Evolutionary conservation across 1,140 invertebrate genomes (phyloP).

Genomic region (Diorhabda sublineata): DNA sequence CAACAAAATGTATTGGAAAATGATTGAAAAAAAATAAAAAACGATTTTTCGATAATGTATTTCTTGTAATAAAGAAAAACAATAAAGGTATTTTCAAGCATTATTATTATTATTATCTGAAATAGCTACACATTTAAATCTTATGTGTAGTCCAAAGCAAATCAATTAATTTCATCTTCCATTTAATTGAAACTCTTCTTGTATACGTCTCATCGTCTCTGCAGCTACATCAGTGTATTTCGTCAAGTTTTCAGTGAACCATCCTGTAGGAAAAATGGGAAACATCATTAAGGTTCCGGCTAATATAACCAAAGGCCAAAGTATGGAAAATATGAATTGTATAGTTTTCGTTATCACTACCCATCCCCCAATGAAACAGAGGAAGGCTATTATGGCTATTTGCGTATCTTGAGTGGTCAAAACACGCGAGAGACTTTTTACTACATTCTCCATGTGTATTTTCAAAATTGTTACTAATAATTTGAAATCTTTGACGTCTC

Average conservation of each 20-base stretch:
- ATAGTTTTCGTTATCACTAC: conserved; percentile 11
- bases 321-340: conserved; percentile 14
- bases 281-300: conserved; percentile 7
- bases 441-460: conserved; percentile 1
- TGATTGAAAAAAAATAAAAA: too few species aligned
- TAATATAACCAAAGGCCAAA: conserved; percentile 13
- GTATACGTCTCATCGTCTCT: not conserved
- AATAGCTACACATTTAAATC: too few species aligned
- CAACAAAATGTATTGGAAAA: too few species aligned
- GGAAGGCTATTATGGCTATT: conserved; percentile 5
- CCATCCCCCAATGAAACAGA: conserved; percentile 14
- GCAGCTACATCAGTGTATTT: not conserved
- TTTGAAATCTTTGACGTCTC: not conserved
- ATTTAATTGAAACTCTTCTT: not conserved
- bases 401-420: conserved; percentile 4
- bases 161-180: too few species aligned
- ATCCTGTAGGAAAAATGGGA: conserved; percentile 13
- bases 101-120: too few species aligned
- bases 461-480: not conserved
- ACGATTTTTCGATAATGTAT: too few species aligned
- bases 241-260: conserved; percentile 11
- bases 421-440: conserved; percentile 6
- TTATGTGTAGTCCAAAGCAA: too few species aligned
- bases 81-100: too few species aligned
- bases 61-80: too few species aligned